Conservation (phyloP, 2,888 invertebrate species). For the Cheilosia impressa region DNA sequence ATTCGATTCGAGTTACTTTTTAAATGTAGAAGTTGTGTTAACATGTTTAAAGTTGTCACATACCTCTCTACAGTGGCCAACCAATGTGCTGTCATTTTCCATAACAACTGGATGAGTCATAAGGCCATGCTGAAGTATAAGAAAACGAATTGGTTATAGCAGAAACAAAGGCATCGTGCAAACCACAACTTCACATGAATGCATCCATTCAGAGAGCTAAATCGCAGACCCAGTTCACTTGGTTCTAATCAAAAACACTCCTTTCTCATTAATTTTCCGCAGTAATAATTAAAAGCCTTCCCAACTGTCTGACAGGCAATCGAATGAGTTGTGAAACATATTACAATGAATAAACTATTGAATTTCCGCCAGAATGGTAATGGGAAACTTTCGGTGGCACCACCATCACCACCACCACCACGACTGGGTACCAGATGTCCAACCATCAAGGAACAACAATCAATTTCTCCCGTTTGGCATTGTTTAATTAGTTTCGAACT, state of each 20-base stretch:
- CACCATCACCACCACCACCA: not conserved
- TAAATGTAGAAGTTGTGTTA: too few relatives aligned
- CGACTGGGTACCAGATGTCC: constrained; percentile 49
- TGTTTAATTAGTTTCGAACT: constrained; percentile 73
- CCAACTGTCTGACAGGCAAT: constrained; percentile 20
- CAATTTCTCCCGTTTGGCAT: constrained; percentile 64
- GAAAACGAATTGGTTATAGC: too few relatives aligned
- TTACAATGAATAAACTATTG: constrained; percentile 31
- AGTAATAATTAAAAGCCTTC: not conserved
- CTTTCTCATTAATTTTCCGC: not conserved
- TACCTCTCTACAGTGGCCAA: too few relatives aligned
- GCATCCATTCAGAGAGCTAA: too few relatives aligned
- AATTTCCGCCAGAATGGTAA: not conserved
- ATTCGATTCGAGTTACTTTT: too few relatives aligned
- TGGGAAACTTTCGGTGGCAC: constrained; percentile 26
- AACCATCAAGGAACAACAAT: constrained; percentile 57
- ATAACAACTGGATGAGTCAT: too few relatives aligned
- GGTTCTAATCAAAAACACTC: not conserved
- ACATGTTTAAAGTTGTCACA: too few relatives aligned
- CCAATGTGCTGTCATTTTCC: too few relatives aligned
- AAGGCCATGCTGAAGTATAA: too few relatives aligned
- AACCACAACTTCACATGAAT: too few relatives aligned
- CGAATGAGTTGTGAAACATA: constrained; percentile 22
- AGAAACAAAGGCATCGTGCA: too few relatives aligned
- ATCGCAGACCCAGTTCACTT: not conserved